Percentiles rank a stretch among this genome's conserved stretches.
Conservation (phyloP, 2,113 vertebrate genomes). For the Gracilinanus agilis region DNA sequence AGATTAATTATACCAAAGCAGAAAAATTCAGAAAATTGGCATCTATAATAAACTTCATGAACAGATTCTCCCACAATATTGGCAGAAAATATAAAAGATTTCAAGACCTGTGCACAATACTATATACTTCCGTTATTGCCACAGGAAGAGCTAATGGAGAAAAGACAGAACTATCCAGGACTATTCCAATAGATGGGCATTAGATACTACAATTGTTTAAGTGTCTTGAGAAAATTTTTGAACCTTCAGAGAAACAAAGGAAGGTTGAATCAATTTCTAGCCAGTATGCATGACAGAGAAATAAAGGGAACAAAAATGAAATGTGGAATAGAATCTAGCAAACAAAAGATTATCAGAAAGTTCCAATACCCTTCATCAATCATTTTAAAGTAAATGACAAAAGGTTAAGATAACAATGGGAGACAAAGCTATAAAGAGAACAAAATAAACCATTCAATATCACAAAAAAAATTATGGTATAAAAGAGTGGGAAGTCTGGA, state of each 20-base stretch:
- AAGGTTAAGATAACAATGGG: neutral
- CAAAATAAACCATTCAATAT: neutral
- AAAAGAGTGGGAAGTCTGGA: neutral
- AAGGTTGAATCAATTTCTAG: neutral
- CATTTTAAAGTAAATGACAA: neutral
- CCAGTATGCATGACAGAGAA: neutral
- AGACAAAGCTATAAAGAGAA: neutral
- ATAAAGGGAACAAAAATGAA: neutral
- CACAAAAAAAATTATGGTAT: neutral
- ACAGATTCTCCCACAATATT: neutral
- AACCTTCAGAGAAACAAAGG: neutral
- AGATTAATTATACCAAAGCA: neutral
- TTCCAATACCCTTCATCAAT: neutral
- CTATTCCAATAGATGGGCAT: neutral
- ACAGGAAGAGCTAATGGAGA: neutral
- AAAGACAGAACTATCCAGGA: neutral
- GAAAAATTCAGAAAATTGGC: neutral
- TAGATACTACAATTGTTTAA: neutral
- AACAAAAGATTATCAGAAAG: neutral
- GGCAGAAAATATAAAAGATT: neutral
- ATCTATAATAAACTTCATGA: neutral
- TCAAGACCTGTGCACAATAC: neutral
- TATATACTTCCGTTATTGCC: neutral
- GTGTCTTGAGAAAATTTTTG: neutral
- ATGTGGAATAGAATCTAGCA: neutral